Evolutionary conservation across 2,797 vertebrate species (phyloP).

Genomic region (Darevskia nairensis): DNA sequence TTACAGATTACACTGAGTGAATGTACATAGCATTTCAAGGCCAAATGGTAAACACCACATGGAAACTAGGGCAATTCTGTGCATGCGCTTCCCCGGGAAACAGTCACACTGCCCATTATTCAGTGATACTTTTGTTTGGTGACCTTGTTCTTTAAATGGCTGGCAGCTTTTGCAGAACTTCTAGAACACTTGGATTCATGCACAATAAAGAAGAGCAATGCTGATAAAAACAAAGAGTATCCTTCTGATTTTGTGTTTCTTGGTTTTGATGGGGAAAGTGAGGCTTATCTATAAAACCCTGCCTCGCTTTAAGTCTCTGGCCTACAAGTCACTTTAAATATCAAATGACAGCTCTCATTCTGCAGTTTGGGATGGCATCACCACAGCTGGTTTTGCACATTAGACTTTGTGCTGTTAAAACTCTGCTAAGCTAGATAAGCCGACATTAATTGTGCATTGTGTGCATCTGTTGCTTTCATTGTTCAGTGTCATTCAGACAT

Average conservation of each 20-base stretch:
- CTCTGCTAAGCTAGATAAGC: slow-evolving; percentile 28
- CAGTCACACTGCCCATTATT: not conserved
- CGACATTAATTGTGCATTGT: not conserved
- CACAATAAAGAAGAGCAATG: not conserved
- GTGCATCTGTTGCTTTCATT: slow-evolving; percentile 16
- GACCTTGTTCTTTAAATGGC: not conserved
- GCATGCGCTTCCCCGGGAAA: not conserved
- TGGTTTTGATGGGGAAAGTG: not conserved
- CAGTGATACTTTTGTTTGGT: not conserved
- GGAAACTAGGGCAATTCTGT: slow-evolving; percentile 3
- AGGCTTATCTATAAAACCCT: slow-evolving; percentile 24
- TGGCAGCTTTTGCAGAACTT: not conserved
- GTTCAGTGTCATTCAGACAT: not conserved
- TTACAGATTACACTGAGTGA: slow-evolving; percentile 27
- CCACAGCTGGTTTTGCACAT: slow-evolving; percentile 40
- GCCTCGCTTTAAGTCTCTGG: not conserved
- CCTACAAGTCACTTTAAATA: slow-evolving; percentile 42
- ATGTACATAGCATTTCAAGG: slow-evolving; percentile 28
- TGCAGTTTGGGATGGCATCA: slow-evolving; percentile 26
- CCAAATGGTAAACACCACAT: slow-evolving; percentile 11
- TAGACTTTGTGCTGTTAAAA: slow-evolving; percentile 39
- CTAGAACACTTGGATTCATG: not conserved
- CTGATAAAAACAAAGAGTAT: slow-evolving; percentile 12
- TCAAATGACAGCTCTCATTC: slow-evolving; percentile 41
- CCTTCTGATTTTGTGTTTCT: slow-evolving; percentile 17